Base-by-base conservation (phyloP, 2,113 vertebrate genomes). In the Daubentonia madagascariensis region DNA sequence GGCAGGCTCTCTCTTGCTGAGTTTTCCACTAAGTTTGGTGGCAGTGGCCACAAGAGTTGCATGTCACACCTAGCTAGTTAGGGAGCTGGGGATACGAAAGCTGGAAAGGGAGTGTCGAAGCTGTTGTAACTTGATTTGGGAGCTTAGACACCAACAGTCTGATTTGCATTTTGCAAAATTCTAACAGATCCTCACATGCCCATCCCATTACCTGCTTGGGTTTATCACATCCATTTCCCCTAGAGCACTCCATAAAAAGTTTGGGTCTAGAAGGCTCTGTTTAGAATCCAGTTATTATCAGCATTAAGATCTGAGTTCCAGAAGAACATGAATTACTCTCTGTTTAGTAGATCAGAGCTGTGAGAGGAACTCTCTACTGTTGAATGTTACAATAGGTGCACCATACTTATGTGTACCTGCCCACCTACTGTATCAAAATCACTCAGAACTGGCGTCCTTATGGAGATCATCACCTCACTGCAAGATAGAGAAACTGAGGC, bases 121-220 rank as follows among this genome's bases (percentile, higher is more conserved):
- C 59, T 95, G 96, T 96, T 85, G 67, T 52, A 76, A 97, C 86
- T 85, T 94, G 93, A 94, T 78, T 94, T 95, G 52, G 89, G 59
- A 91, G 52, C 67, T 97, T 78, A 65, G 93, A 72, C 20, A 0
- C 43, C 72, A 67, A 50, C 9, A 30, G 93, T 91, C n/a, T 96
- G 96, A 80, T 96, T 96, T 94, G 83, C 97, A 94, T 96, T 98
- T 94, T 95, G 78, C 94, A 97, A 57, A 86, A 80, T 87, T 94
- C 93, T 95, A 95, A 91, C 98, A 97, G 96, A 98, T 96, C 96
- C 91, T 85, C 97, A 83, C 94, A 97, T 96, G 95, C 92, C 90
- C 93, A 94, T 54, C 78, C 43, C 85, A 73, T 57, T 52, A 37
- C 67, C 57, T 96, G 59, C 67, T 45, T 3, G 2, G 54, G 80